A percentile compares a stretch with the other conserved stretches of the same genome.
Evolutionary conservation across 2,113 vertebrate genomes (phyloP).

Genomic region (Mola mola): DNA sequence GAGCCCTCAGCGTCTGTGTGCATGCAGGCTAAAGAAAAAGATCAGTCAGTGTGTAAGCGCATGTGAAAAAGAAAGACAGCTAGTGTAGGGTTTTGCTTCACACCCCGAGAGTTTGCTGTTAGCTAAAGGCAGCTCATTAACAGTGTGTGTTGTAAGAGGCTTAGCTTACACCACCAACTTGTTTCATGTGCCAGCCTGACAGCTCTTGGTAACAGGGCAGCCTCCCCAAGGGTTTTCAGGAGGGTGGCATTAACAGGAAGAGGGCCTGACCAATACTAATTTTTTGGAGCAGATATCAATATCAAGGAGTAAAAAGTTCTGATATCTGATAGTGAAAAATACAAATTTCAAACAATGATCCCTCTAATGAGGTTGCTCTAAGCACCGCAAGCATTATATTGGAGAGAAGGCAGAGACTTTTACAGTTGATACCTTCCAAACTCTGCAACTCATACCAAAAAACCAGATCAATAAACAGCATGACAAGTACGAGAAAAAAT

Average conservation of each 20-base stretch:
- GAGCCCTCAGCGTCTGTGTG: not conserved
- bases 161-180: slow-evolving; percentile 77
- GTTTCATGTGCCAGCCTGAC: slow-evolving; percentile 77
- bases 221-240: slow-evolving; percentile 52
- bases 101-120: slow-evolving; percentile 52
- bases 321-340: no score
- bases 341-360: no score
- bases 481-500: no score
- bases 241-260: slow-evolving; percentile 54
- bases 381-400: no score
- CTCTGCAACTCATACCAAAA: no score
- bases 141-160: slow-evolving; percentile 72
- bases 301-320: no score
- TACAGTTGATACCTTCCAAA: no score
- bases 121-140: slow-evolving; percentile 79
- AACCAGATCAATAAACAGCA: no score
- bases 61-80: slow-evolving; percentile 43
- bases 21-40: not conserved
- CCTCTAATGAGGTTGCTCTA: no score
- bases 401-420: no score
- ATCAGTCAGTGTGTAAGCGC: not conserved
- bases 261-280: no score
- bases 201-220: slow-evolving; percentile 70
- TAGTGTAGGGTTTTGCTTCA: slow-evolving; percentile 42
- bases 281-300: no score